These are phyloP conservation scores for Mystacornis crossleyi DNA, from an alignment of 2,113 vertebrate species.

Conservation along the genomic window DNA sequence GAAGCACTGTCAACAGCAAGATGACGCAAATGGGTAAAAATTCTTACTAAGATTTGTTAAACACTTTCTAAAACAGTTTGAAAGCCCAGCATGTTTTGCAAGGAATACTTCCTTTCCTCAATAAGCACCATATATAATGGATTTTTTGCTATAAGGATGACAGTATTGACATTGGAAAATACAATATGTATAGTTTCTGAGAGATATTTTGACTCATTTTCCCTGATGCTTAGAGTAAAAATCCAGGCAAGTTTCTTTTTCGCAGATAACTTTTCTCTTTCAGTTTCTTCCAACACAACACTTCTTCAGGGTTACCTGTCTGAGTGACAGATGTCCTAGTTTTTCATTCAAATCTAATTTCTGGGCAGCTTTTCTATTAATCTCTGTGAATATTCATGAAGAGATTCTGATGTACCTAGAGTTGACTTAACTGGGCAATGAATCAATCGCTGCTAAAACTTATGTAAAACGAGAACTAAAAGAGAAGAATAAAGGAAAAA, in stretches of 20 bases:
- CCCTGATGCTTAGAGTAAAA: background rate
- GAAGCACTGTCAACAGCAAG: background rate
- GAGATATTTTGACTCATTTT: background rate
- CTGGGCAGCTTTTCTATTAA: background rate
- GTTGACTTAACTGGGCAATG: background rate
- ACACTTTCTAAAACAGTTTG: background rate
- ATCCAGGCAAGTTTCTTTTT: background rate
- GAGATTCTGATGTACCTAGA: background rate
- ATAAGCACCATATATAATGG: fast-evolving
- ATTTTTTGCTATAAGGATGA: background rate
- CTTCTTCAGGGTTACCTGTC: background rate
- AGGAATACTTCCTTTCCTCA: background rate
- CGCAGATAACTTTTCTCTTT: background rate
- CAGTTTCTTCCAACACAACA: background rate
- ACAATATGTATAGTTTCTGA: background rate
- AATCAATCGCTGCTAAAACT: background rate
- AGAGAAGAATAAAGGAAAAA: background rate
- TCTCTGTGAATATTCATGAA: background rate
- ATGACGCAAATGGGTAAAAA: background rate
- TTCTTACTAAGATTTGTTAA: background rate
- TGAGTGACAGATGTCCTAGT: background rate
- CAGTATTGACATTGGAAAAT: background rate
- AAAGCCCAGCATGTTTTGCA: background rate
- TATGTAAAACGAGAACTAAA: background rate
- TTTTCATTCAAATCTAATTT: background rate